Evolutionary conservation across 1,140 invertebrate species (phyloP).

Genomic region (Eupeodes corollae): DNA sequence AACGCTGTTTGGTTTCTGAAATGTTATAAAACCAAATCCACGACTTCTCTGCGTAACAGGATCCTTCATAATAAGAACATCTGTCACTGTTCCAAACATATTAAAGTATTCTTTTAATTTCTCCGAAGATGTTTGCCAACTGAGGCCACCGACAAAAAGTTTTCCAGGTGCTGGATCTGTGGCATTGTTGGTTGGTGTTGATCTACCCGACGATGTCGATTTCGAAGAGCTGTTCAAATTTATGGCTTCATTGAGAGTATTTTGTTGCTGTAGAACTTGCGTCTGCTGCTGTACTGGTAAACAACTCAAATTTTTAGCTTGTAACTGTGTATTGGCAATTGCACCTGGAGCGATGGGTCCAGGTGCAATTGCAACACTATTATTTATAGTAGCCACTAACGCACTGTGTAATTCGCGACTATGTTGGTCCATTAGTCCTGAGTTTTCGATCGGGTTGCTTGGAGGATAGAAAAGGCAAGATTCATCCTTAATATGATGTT

Average conservation of each 20-base stretch:
- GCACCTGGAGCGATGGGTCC: slow-evolving; percentile 26
- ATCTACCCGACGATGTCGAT: slow-evolving; percentile 54
- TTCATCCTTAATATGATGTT: neutral
- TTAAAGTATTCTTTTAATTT: slow-evolving; percentile 82
- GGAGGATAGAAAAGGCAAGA: slow-evolving; percentile 26
- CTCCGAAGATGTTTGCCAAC: slow-evolving; percentile 84
- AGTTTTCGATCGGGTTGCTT: slow-evolving; percentile 43
- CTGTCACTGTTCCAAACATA: slow-evolving; percentile 83
- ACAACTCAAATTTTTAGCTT: neutral
- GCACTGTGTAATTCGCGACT: slow-evolving; percentile 51
- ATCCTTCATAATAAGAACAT: slow-evolving; percentile 89
- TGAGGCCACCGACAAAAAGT: slow-evolving; percentile 79
- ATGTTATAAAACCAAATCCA: slow-evolving; percentile 89
- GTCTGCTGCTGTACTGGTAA: neutral
- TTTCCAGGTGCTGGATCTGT: slow-evolving; percentile 73
- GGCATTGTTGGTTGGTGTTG: slow-evolving; percentile 50
- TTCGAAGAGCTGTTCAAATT: slow-evolving; percentile 4
- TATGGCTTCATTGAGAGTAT: neutral
- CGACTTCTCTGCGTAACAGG: slow-evolving; percentile 85
- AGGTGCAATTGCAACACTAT: slow-evolving; percentile 31
- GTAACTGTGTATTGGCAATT: slow-evolving; percentile 7
- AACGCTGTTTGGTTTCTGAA: slow-evolving; percentile 76
- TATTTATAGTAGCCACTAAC: slow-evolving; percentile 44
- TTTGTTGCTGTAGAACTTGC: slow-evolving; percentile 10
- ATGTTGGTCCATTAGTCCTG: slow-evolving; percentile 46